Percentiles rank a stretch among this genome's conserved stretches.
Evolutionary conservation across 2,113 vertebrate genomes (phyloP).

Genomic region (Crocuta crocuta): DNA sequence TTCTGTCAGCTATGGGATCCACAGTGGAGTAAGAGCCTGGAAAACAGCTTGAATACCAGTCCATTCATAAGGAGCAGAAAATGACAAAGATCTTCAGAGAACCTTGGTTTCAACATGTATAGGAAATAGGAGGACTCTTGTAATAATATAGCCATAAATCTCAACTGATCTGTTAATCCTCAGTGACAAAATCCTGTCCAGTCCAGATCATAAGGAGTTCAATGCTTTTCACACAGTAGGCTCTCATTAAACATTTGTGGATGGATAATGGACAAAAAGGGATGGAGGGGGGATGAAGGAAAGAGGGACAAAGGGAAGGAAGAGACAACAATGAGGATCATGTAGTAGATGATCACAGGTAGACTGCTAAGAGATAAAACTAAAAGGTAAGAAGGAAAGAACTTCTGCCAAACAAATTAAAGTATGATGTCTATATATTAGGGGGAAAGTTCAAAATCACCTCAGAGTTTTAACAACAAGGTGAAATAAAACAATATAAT

Average conservation of each 20-base stretch:
- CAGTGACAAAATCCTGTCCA: background rate
- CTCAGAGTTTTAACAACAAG: background rate
- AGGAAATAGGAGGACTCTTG: background rate
- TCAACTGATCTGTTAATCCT: background rate
- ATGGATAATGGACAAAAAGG: background rate
- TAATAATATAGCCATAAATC: background rate
- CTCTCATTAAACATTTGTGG: background rate
- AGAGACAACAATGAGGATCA: background rate
- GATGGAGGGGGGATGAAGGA: background rate
- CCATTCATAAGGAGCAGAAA: background rate
- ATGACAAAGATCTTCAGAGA: background rate
- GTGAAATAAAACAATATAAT: background rate
- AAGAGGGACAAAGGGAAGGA: background rate
- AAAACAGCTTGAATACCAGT: background rate
- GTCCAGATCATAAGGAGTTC: background rate
- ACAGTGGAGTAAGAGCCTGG: background rate
- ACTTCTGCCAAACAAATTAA: background rate
- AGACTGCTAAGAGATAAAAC: background rate
- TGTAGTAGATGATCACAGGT: fast-evolving
- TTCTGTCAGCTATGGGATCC: background rate
- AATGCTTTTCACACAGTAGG: background rate
- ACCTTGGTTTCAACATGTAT: background rate
- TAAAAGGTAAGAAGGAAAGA: background rate
- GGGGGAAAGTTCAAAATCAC: background rate
- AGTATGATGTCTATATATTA: background rate